These are phyloP conservation scores for Orthonyx spaldingii DNA, from an alignment of 2,113 vertebrate genomes.

Conservation along the genomic window DNA sequence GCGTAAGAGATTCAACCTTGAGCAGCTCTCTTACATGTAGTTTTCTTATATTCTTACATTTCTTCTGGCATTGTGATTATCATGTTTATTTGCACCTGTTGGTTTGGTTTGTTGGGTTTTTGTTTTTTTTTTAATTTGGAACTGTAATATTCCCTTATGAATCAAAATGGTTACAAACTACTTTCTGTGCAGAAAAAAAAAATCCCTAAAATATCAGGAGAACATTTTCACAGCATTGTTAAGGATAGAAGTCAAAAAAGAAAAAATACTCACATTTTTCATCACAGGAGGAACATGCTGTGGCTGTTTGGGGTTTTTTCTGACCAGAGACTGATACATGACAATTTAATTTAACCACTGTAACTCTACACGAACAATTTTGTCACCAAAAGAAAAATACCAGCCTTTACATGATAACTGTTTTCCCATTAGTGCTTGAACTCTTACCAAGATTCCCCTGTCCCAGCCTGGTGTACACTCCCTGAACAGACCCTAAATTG, in stretches of 20 bases:
- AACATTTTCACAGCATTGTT: not conserved
- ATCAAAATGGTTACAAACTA: not conserved
- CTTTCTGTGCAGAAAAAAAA: conserved; percentile 2
- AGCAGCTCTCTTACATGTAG: not conserved
- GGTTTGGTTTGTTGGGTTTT: not conserved
- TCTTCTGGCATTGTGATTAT: not conserved
- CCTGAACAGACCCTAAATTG: not conserved
- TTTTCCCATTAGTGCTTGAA: not conserved
- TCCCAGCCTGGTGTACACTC: not conserved
- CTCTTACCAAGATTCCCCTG: not conserved
- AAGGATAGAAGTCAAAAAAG: not conserved
- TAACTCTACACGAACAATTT: not conserved
- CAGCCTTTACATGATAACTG: not conserved
- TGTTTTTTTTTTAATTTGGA: not conserved
- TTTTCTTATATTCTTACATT: too few relatives aligned
- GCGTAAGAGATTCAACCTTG: not conserved
- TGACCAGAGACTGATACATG: not conserved
- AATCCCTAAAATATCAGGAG: not conserved
- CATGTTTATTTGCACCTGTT: not conserved
- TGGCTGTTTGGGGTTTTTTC: not conserved
- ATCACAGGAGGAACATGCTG: not conserved
- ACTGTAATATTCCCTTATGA: not conserved
- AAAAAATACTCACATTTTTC: not conserved
- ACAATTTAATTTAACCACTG: not conserved
- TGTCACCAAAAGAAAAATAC: not conserved